Evolutionary conservation across 2,113 vertebrate genomes (phyloP), one percentile per base, ranked within the genome.

Genomic region (Dunckerocampus dactyliophorus): DNA sequence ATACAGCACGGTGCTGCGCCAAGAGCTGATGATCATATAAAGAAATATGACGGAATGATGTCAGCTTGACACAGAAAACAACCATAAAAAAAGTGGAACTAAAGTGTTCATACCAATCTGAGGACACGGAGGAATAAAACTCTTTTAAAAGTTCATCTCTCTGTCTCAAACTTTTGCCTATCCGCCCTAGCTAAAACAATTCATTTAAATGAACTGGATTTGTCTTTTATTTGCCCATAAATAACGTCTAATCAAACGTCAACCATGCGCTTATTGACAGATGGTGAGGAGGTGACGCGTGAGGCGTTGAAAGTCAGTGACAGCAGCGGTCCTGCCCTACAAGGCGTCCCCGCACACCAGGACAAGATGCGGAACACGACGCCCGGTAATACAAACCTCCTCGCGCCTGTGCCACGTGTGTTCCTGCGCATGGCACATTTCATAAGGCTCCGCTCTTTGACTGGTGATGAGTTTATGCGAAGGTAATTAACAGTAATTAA

Each of bases 401-500:
- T 69, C 49, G 21, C 64, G 71, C 80, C 83, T 75, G 71, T 15
- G 47, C 47, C 83, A 85, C 82, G 89, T 82, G 83, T 90, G 92
- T 92, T 93, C 75, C 69, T 90, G 89, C 84, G 83, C 70, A 89
- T 95, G 94, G 94, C 95, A 98, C 94, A 90, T 94, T 95, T 98
- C 95, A 98, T 95, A 95, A 95, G 95, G 95, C 94, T 91, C 87
- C 88, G 93, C 94, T 97, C 96, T 98, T 94, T 97, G 96, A 97
- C 96, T 99, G 95, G 94, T 94, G 90, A 97, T 95, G 95, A 98
- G 95, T 98, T 98, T 98, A 98, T 98, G 96, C 93, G 92, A 95
- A 95, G 94, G 95, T 98, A 98, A 99, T 98, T 99, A 98, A 98
- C 94, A 95, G 95, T 95, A 99, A 99, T 99, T 99, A 99, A 99